A percentile compares a stretch with the other conserved stretches of the same genome.
Conservation (phyloP, 2,888 invertebrate species). For the Volucella inflata region DNA sequence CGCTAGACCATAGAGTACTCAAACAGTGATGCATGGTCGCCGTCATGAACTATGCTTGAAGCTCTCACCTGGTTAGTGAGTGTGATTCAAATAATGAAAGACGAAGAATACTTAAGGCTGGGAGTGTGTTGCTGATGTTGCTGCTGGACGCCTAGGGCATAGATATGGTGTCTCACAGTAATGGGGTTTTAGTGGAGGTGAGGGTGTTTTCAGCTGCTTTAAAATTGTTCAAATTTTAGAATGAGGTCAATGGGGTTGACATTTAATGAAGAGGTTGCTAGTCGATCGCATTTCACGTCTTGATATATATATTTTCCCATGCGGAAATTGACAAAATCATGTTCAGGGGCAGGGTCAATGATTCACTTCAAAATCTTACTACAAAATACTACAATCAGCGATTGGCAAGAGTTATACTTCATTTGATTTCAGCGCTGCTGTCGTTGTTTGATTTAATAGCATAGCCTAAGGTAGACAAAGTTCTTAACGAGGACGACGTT, state of each 20-base stretch:
- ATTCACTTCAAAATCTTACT: too few species aligned
- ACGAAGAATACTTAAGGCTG: not conserved
- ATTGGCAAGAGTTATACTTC: too few species aligned
- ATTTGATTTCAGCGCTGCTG: too few species aligned
- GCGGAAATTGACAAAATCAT: too few species aligned
- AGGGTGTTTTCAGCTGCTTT: not conserved
- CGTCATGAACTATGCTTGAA: constrained; percentile 22
- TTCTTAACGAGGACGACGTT: too few species aligned
- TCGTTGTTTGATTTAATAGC: too few species aligned
- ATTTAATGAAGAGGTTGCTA: not conserved
- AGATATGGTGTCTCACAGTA: constrained; percentile 1
- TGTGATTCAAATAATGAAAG: constrained; percentile 35
- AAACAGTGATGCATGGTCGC: constrained; percentile 28
- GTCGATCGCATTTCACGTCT: too few species aligned
- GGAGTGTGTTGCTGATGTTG: not conserved
- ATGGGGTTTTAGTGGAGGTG: not conserved
- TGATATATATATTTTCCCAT: too few species aligned
- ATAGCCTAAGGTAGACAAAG: too few species aligned
- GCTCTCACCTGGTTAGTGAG: constrained; percentile 21
- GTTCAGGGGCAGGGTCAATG: too few species aligned
- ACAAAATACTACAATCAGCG: too few species aligned
- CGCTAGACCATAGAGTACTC: constrained; percentile 27
- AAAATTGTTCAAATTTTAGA: not conserved
- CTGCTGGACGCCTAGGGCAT: too few species aligned
- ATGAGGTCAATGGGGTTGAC: not conserved